Percentiles rank a stretch among this genome's conserved stretches.
Evolutionary conservation across 2,797 vertebrate genomes (phyloP).

Genomic region (Mus caroli): DNA sequence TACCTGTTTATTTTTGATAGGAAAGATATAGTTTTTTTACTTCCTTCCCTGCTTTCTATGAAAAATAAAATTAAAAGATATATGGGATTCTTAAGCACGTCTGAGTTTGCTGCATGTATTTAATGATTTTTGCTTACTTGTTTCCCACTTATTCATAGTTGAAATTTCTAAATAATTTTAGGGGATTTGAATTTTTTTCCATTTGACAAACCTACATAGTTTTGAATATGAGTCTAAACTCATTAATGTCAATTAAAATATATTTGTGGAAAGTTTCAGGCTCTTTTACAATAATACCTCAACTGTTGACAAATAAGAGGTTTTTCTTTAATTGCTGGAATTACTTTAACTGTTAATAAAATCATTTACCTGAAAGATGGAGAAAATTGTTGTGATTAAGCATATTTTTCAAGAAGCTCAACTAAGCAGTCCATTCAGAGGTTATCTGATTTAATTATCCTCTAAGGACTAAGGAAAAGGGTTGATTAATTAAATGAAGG

Average conservation of each 20-base stretch:
- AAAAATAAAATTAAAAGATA: not conserved
- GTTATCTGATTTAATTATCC: conserved; percentile 74
- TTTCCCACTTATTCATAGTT: not conserved
- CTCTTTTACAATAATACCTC: not conserved
- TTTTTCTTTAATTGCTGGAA: not conserved
- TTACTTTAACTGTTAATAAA: conserved; percentile 18
- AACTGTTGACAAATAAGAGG: not conserved
- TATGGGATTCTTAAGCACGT: not conserved
- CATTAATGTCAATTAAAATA: conserved; percentile 54
- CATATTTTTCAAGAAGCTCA: conserved; percentile 59
- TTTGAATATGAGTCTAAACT: conserved; percentile 37
- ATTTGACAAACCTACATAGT: conserved; percentile 53
- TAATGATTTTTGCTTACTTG: not conserved
- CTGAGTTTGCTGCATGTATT: not conserved
- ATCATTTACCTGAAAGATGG: conserved; percentile 47
- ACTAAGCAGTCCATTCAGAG: conserved; percentile 57
- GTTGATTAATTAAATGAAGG: conserved; percentile 77
- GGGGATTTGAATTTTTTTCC: conserved; percentile 20
- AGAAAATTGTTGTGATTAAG: conserved; percentile 53
- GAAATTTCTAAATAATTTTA: conserved; percentile 55
- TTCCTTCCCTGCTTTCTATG: not conserved
- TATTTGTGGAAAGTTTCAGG: conserved; percentile 9
- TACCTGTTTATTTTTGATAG: conserved; percentile 5
- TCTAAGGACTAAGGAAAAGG: conserved; percentile 68
- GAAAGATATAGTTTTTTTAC: not conserved